Base-by-base conservation (phyloP, 2,797 vertebrate genomes). In the Neostethus bicornis region DNA sequence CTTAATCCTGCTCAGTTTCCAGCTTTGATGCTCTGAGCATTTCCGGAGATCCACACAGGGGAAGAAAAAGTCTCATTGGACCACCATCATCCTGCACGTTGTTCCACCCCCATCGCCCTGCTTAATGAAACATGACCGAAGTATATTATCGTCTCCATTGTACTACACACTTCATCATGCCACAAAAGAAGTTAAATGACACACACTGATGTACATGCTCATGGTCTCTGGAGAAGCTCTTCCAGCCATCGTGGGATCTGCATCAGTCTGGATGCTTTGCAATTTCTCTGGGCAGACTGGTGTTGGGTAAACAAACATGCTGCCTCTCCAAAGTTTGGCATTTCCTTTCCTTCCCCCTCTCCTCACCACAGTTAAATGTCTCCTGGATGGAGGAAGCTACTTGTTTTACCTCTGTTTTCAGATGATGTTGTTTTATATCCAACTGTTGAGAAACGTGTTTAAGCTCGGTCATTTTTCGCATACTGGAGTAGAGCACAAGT, bases 221-320 rank as follows among this genome's bases (percentile, higher is more conserved):
- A 23, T 16, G 9, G 23, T 54, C 66, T 60, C 73, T 14, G 21
- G 65, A 69, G 68, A 25, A 62, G 34, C 29, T 66, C 14, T 23
- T 38, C 59, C 78, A 53, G 72, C 64, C 53, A 21, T 85, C 61
- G 56, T 66, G 69, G 79, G 80, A 82, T 75, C 61, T 70, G 63
- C 70, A 56, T 80, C 79, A 61, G 71, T 72, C 63, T 75, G 74
- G 63, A 57, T 32, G 55, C 71, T 75, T 35, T 66, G 47, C 51
- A 1, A 52, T 47, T 65, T 26, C 31, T 65, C 59, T 55, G 47
- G 67, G 17, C 13, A 34, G 51, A 24, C 64, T 54, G 56, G 61
- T 75, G 67, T 85, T 81, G 74, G 54, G 69, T 86, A 89, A 89
- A 88, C 81, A 89, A 79, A 83, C 77, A 64, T 3, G 7, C 71